Conservation (phyloP, 2,113 vertebrate species). For the Tetrao urogallus region DNA sequence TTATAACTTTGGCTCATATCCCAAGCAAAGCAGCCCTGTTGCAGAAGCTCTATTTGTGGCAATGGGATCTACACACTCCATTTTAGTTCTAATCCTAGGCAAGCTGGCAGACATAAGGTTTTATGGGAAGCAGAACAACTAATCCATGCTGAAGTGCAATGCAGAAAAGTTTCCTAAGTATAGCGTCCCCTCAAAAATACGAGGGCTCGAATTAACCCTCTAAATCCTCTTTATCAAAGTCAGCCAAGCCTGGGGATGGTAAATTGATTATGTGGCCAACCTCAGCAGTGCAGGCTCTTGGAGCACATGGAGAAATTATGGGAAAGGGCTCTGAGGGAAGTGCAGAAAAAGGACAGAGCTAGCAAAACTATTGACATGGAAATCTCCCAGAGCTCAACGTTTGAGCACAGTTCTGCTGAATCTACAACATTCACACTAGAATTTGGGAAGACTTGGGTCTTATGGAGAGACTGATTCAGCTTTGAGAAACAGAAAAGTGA, state of each 20-base stretch:
- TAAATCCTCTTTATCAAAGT: conserved; percentile 69
- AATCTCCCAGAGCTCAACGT: neutral
- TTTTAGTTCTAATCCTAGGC: conserved; percentile 69
- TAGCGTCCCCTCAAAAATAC: conserved; percentile 52
- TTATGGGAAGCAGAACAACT: conserved; percentile 74
- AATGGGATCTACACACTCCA: conserved; percentile 59
- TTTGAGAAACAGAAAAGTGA: neutral
- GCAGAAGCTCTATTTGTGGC: conserved; percentile 64
- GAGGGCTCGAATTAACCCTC: conserved; percentile 66
- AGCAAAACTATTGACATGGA: conserved; percentile 4
- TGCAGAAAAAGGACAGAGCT: conserved; percentile 12
- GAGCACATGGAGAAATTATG: conserved; percentile 31
- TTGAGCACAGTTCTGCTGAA: neutral
- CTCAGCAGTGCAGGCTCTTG: neutral
- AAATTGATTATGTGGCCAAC: conserved; percentile 44
- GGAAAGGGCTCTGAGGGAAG: neutral
- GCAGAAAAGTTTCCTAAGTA: conserved; percentile 61
- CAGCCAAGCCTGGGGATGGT: conserved; percentile 44
- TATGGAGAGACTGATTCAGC: neutral
- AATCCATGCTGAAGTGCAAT: conserved; percentile 54
- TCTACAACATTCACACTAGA: neutral
- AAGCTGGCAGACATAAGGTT: conserved; percentile 69
- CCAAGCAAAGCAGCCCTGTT: conserved; percentile 60
- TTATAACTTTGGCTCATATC: conserved; percentile 68
- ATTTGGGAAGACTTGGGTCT: neutral